A percentile compares a stretch with the other conserved stretches of the same genome.
These are phyloP conservation scores for Eulemur macaco DNA, from an alignment of 2,113 vertebrate genomes.

Conservation along the genomic window DNA sequence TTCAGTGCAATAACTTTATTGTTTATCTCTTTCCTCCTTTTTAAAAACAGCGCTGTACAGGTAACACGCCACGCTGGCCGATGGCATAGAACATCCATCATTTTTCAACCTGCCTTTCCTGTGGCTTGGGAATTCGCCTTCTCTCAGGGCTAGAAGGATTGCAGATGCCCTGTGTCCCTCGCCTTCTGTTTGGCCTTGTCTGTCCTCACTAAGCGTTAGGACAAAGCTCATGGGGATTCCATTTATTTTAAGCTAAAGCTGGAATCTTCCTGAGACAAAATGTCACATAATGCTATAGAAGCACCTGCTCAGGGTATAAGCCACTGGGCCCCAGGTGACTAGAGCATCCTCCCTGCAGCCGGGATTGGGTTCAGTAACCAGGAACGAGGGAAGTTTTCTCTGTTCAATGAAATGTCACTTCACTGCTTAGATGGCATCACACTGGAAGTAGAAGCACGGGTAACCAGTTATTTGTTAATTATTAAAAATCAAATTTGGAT, in stretches of 20 bases:
- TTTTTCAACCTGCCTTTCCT: neutral
- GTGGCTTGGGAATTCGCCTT: neutral
- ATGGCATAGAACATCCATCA: neutral
- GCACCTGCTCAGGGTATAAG: fast-evolving
- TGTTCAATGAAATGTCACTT: neutral
- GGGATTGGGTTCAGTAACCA: fast-evolving
- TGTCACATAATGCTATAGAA: fast-evolving
- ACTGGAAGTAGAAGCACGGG: fast-evolving
- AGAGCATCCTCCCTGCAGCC: fast-evolving
- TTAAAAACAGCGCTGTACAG: slow-evolving; percentile 11
- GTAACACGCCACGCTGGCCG: neutral
- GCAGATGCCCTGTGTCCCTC: neutral
- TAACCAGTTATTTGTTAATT: fast-evolving
- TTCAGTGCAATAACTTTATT: slow-evolving; percentile 30
- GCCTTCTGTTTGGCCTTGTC: neutral
- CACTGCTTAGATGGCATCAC: fast-evolving
- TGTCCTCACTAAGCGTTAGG: neutral
- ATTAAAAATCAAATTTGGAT: neutral
- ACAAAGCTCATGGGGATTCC: fast-evolving
- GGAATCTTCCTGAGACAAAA: neutral
- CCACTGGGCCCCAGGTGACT: fast-evolving
- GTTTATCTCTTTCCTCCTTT: neutral
- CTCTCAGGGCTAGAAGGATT: neutral
- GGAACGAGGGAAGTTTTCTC: fast-evolving
- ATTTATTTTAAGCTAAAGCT: too few relatives aligned